Evolutionary conservation across 2,797 vertebrate genomes (phyloP).

Genomic region (Limnodromus scolopaceus): DNA sequence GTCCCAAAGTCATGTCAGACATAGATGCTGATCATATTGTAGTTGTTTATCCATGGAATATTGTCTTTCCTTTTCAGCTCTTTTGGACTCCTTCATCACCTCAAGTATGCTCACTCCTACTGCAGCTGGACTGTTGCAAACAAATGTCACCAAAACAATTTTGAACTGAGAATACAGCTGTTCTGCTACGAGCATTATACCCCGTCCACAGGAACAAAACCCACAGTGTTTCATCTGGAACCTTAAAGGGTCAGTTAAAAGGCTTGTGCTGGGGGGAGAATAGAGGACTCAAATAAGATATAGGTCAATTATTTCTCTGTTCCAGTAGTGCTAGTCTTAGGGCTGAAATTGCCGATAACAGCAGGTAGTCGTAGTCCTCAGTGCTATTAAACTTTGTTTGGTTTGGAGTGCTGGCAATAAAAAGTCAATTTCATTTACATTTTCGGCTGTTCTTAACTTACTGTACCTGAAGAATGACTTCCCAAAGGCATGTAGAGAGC

Average conservation of each 20-base stretch:
- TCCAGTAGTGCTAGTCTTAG: background rate
- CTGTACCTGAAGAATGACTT: conserved; percentile 34
- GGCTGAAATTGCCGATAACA: background rate
- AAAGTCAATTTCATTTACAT: conserved; percentile 32
- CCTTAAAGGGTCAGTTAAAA: background rate
- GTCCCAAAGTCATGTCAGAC: background rate
- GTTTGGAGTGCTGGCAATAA: conserved; percentile 10
- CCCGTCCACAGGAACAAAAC: background rate
- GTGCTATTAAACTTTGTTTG: conserved; percentile 14
- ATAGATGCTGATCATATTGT: background rate
- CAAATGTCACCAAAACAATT: background rate
- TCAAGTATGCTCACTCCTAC: background rate
- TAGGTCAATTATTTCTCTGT: conserved; percentile 6
- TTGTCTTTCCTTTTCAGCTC: background rate
- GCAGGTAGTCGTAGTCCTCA: background rate
- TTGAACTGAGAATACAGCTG: background rate
- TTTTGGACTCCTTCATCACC: background rate
- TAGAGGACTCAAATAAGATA: background rate
- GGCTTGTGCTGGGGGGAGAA: background rate
- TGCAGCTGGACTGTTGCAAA: background rate
- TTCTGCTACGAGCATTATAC: background rate
- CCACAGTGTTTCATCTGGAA: background rate
- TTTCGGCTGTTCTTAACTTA: background rate
- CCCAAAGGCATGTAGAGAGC: background rate
- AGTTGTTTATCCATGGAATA: background rate